Evolutionary conservation across 2,888 invertebrate genomes (phyloP).

Genomic region (Spatulosminthurus flaviceps): DNA sequence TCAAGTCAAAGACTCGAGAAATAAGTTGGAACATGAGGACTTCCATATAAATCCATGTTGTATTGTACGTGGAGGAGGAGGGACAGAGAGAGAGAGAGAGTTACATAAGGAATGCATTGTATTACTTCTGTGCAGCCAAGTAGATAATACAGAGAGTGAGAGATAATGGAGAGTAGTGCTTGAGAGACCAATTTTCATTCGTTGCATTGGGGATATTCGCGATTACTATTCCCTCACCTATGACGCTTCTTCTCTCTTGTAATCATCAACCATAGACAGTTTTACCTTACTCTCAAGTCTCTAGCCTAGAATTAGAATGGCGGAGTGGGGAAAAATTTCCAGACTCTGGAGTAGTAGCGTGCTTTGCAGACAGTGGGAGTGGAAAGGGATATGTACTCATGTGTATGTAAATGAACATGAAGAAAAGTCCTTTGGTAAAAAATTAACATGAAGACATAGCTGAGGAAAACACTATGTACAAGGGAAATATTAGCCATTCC

Average conservation of each 20-base stretch:
- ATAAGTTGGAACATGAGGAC: too few relatives aligned
- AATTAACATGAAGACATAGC: conserved; percentile 16
- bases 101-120: too few relatives aligned
- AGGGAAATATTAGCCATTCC: neutral
- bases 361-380: neutral
- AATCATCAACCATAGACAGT: neutral
- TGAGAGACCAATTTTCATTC: too few relatives aligned
- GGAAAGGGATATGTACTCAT: neutral
- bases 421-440: neutral
- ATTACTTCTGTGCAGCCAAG: too few relatives aligned
- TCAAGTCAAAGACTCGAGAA: too few relatives aligned
- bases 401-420: neutral
- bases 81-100: neutral
- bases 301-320: too few relatives aligned
- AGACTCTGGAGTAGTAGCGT: too few relatives aligned
- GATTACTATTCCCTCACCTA: neutral
- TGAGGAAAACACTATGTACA: neutral
- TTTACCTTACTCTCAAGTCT: neutral
- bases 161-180: too few relatives aligned
- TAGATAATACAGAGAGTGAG: too few relatives aligned
- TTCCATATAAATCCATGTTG: too few relatives aligned
- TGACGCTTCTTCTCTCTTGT: neutral
- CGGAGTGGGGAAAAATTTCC: neutral
- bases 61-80: neutral
- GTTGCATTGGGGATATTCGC: too few relatives aligned